Evolutionary conservation across 2,888 invertebrate species (phyloP).

Genomic region (Argyra leucocephala): DNA sequence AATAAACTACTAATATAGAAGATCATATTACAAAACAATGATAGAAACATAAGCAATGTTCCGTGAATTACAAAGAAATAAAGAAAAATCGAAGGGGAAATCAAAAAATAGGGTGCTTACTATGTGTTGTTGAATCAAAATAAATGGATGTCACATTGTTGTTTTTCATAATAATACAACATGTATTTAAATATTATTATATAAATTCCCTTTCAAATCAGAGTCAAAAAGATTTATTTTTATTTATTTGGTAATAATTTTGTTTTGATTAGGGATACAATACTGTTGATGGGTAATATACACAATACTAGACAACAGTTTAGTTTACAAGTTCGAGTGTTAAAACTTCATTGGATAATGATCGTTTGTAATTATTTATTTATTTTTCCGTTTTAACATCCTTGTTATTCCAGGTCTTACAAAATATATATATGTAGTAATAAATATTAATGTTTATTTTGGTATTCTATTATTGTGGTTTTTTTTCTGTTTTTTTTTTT

Average conservation of each 20-base stretch:
- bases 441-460: neutral
- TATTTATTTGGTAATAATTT: conserved; percentile 2
- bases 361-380: neutral
- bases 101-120: neutral
- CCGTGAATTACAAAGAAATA: neutral
- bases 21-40: neutral
- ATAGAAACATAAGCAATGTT: neutral
- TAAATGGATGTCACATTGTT: no score
- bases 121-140: no score
- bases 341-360: neutral
- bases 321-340: no score
- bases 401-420: neutral
- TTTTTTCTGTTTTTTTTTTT: neutral
- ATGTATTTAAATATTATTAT: no score
- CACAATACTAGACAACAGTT: no score
- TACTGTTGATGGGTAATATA: neutral
- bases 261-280: neutral
- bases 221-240: neutral
- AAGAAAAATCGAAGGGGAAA: neutral
- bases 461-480: neutral
- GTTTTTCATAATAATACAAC: no score
- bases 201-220: no score
- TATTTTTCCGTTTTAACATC: neutral
- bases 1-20: no score
- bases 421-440: no score